A percentile compares a stretch with the other conserved stretches of the same genome.
phyloP scores from a whole-genome alignment of 2,797 vertebrate genomes.

The Sebastes itinus region DNA sequence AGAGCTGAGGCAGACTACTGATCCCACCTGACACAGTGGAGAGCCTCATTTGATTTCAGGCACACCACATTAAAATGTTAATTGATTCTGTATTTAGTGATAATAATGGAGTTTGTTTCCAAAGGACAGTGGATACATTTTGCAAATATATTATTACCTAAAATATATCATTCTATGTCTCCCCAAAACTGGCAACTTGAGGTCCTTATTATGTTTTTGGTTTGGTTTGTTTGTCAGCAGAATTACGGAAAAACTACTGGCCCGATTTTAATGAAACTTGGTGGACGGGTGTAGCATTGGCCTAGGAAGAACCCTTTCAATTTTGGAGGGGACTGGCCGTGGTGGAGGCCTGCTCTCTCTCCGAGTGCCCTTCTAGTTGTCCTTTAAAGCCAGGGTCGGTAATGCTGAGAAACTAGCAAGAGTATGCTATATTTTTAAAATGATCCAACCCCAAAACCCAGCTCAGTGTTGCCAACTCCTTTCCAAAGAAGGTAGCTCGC shows the following conservation, averaged over 20 bases:
- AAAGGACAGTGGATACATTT: not conserved
- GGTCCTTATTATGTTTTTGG: not conserved
- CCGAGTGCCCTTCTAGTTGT: not conserved
- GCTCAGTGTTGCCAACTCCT: too few relatives aligned
- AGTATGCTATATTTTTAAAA: too few relatives aligned
- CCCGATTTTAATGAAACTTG: not conserved
- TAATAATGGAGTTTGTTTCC: too few relatives aligned
- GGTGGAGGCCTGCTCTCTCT: not conserved
- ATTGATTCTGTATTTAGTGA: not conserved
- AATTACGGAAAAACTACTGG: not conserved
- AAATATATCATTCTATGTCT: not conserved
- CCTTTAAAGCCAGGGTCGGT: not conserved
- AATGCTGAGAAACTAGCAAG: too few relatives aligned
- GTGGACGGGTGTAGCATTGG: not conserved
- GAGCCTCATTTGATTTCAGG: not conserved
- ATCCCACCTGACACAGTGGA: not conserved
- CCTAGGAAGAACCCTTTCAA: not conserved
- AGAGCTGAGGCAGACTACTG: conserved; percentile 1
- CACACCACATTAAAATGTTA: not conserved
- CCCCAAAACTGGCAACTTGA: not conserved
- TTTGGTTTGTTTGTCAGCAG: not conserved
- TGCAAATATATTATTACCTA: not conserved
- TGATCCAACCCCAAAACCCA: too few relatives aligned
- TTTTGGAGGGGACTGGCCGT: not conserved
- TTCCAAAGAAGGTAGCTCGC: too few relatives aligned